Evolutionary conservation across 2,888 invertebrate genomes (phyloP), one percentile per base, ranked within the genome.

Genomic region (Cataglyphis albicans): DNA sequence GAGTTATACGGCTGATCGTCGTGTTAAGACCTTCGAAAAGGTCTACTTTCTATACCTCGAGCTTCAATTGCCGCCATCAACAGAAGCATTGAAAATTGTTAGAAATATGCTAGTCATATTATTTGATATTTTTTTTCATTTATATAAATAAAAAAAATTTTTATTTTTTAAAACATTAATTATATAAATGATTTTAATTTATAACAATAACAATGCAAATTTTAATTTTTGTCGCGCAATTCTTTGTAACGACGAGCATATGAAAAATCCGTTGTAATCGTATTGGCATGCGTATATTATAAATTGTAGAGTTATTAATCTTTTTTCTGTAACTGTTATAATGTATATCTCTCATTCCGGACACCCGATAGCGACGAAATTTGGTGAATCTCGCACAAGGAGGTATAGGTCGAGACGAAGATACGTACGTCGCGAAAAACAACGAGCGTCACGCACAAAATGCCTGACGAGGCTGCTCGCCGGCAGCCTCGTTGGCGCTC

Each of bases 401-500:
- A 75, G n/a, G 41, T 59, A 63, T 65, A 67, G 44, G 74, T 48
- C 64, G 35, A 32, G 21, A 55, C 52, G 65, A 44, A 68, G 68
- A 32, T 70, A 44, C 70, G 32, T 59, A 57, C 35, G 18, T 70
- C 59, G 78, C 41, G 70, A 72, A 78, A 52, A 67, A 70, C 78
- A 78, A 64, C 73, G 65, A 70, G 61, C 81, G 84, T 84, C 85
- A 84, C 85, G 84, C 73, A 82, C 85, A 83, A 81, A 81, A 52
- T 64, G 85, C 83, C 84, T 80, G 87, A 86, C 88, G 80, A 85
- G 83, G 21, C 29, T 44, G 70, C 63, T 81, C 65, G 78, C 83
- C 87, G 86, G 86, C 87, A 89, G 88, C 88, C 88, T 90, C 86
- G 88, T 86, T 86, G 82, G 80, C 82, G 89, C 84, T 91, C 92